Base-by-base conservation (phyloP, 2,888 invertebrate genomes). In the Dryomyza anilis region DNA sequence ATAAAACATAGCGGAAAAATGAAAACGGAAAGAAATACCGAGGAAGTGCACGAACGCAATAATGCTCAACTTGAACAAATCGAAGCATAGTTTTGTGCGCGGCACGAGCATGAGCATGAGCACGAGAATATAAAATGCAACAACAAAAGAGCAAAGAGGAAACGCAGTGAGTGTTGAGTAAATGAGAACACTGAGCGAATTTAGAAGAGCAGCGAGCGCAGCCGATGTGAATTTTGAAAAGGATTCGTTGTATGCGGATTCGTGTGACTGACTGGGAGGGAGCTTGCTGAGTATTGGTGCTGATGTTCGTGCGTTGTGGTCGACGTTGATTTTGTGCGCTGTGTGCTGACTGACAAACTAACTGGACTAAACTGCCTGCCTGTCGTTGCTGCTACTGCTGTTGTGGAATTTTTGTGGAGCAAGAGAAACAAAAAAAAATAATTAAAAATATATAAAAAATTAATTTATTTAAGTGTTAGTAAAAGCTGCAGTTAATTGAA, bases 231-330 rank as follows among this genome's bases (percentile, higher is more conserved):
- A n/a, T 33, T 55, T 25, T 19, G 29, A 45, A 59, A 66, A 66
- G 66, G 64, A 68, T 68, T n/a, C n/a, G n/a, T n/a, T n/a, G n/a
- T n/a, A n/a, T n/a, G n/a, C n/a, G n/a, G n/a, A n/a, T n/a, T 63
- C 52, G 69, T 58, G 58, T 52, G 63, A 55, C 57, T n/a, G n/a
- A n/a, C n/a, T n/a, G n/a, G n/a, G n/a, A 50, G 43, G 52, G 55
- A 60, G 64, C 64, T 65, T 65, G 71, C 62, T 73, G 73, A 73
- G 71, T 73, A 70, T 69, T 71, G 72, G 67, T 75, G 71, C 65
- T 71, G 72, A 69, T 74, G 70, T 72, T 70, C 72, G 70, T 72
- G 73, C 70, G 70, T 73, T 74, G 71, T 69, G 74, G 71, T 71
- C 70, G 71, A 67, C 70, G 69, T 55, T 67, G 68, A 66, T 65